phyloP scores from a whole-genome alignment of 2,113 vertebrate genomes.

The Capreolus pygargus region DNA sequence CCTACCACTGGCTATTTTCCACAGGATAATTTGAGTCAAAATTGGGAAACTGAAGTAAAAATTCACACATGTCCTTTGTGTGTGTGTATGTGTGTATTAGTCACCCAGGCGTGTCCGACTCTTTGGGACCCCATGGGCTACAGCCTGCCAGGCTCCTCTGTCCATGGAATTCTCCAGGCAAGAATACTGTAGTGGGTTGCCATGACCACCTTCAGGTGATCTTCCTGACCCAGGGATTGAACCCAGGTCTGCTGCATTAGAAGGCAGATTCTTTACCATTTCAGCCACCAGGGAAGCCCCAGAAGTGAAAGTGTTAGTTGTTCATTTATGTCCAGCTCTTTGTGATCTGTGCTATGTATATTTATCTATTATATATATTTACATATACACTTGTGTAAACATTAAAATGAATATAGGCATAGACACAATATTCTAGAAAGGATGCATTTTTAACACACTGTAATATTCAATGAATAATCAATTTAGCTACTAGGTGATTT shows the following conservation, averaged over 20 bases:
- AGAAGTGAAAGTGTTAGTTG: not conserved
- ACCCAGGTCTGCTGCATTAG: not conserved
- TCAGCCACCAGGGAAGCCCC: not conserved
- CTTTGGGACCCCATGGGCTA: not conserved
- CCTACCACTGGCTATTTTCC: not conserved
- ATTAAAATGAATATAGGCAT: not conserved
- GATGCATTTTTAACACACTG: not conserved
- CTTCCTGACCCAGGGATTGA: not conserved
- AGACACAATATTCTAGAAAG: not conserved
- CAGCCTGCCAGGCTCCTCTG: not conserved
- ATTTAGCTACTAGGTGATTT: not conserved
- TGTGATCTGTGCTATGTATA: not conserved
- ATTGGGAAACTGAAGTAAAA: not conserved
- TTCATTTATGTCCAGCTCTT: not conserved
- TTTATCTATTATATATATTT: not conserved
- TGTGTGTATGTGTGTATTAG: not conserved
- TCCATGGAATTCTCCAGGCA: not conserved
- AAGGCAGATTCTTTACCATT: not conserved
- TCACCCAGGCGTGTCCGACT: rapidly evolving
- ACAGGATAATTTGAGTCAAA: not conserved
- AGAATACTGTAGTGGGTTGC: not conserved
- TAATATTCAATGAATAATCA: not conserved
- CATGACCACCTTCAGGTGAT: not conserved
- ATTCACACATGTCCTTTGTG: not conserved
- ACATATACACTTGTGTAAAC: not conserved